Evolutionary conservation across 2,797 vertebrate species (phyloP).

Genomic region (Champsocephalus gunnari): DNA sequence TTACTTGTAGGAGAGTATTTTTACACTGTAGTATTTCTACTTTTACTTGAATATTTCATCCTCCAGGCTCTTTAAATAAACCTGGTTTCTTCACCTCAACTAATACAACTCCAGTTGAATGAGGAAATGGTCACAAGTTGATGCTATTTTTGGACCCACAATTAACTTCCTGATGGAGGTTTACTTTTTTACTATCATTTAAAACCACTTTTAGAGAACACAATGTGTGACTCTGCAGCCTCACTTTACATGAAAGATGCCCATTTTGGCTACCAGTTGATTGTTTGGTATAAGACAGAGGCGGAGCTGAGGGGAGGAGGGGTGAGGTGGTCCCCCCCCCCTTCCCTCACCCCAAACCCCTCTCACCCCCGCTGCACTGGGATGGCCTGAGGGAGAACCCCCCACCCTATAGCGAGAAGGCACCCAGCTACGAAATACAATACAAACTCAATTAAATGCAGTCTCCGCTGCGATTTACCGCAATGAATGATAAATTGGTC

Average conservation of each 20-base stretch:
- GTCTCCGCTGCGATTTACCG: constrained; percentile 78
- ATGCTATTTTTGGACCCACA: too few relatives aligned
- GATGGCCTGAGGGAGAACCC: constrained; percentile 66
- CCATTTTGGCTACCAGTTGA: constrained; percentile 70
- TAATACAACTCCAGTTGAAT: too few relatives aligned
- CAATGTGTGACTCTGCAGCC: constrained; percentile 18
- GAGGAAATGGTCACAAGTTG: too few relatives aligned
- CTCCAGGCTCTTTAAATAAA: too few relatives aligned
- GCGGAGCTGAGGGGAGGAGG: constrained; percentile 52
- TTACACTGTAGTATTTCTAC: too few relatives aligned
- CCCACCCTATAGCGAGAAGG: constrained; percentile 66
- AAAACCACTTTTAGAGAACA: not conserved
- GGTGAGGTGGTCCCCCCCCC: not conserved
- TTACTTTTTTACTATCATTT: not conserved
- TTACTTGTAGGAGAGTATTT: too few relatives aligned
- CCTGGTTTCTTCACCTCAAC: too few relatives aligned
- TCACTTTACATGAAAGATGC: constrained; percentile 44
- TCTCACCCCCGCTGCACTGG: constrained; percentile 60
- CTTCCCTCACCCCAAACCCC: constrained; percentile 29
- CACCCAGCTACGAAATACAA: constrained; percentile 81
- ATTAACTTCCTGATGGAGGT: not conserved
- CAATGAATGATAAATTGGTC: constrained; percentile 82
- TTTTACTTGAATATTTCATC: too few relatives aligned
- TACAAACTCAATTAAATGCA: constrained; percentile 82
- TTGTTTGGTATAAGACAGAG: constrained; percentile 72